Percentiles rank a stretch among this genome's conserved stretches.
These are phyloP conservation scores for Balaeniceps rex DNA, from an alignment of 2,113 vertebrate genomes.

Conservation along the genomic window DNA sequence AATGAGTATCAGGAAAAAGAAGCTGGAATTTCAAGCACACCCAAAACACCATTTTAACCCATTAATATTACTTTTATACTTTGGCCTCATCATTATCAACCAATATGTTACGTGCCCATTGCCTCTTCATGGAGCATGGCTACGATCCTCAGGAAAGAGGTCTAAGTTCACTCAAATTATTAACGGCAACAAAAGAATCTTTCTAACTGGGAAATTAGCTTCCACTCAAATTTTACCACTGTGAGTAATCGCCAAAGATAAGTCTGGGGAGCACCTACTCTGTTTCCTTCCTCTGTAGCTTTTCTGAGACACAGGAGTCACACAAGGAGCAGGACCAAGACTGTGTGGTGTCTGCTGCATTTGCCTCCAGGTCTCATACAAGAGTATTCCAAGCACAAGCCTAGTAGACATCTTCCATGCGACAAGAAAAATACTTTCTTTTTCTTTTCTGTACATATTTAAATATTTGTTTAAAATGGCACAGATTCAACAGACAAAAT, in stretches of 20 bases:
- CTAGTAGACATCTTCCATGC: not conserved
- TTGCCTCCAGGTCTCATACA: not conserved
- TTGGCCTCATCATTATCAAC: not conserved
- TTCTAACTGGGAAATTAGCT: not conserved
- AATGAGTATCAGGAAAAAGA: not conserved
- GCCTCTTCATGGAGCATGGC: not conserved
- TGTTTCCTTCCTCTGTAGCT: not conserved
- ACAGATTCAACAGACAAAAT: not conserved
- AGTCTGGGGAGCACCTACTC: not conserved
- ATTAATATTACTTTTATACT: not conserved
- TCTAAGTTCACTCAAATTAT: not conserved
- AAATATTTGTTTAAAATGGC: not conserved
- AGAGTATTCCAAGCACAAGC: not conserved
- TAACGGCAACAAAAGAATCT: not conserved
- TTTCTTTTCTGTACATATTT: not conserved
- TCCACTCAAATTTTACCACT: not conserved
- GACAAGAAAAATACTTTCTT: not conserved
- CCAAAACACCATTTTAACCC: not conserved
- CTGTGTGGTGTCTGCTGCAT: not conserved
- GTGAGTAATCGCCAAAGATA: not conserved
- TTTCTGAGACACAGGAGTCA: not conserved
- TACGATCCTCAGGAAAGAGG: not conserved
- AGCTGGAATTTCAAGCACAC: not conserved
- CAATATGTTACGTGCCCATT: rapidly evolving
- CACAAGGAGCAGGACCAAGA: not conserved